Base-by-base conservation (phyloP, 2,797 vertebrate species). In the Gadopsis bispinosus region DNA sequence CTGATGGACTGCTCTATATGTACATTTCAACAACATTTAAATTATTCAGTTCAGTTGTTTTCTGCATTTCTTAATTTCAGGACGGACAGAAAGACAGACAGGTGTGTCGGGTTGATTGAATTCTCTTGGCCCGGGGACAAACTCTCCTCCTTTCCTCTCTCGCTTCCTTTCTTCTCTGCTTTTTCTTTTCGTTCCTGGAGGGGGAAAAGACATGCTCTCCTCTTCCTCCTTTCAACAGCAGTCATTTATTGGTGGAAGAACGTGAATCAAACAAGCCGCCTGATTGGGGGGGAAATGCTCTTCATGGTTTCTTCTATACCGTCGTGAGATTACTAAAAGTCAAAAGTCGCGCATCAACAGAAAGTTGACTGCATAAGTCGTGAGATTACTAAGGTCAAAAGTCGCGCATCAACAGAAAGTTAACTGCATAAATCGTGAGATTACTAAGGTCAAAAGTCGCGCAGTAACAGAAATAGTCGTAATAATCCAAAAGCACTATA, bases 41-140 rank as follows among this genome's bases (percentile, higher is more conserved):
- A 88, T 81, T 69, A 76, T 81, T 71, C 55, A 79, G 26, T 66
- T 70, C 29, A 45, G 31, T 63, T 81, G 77, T 73, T 87, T 62
- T 50, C n/a, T 39, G 53, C 51, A 62, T 68, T 78, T 83, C 67
- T 55, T 75, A 59, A 58, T 75, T 73, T 35, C 10, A 43, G 2
- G 63, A 62, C 0, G 4, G 73, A 84, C 73, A 33, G 79, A 74
- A 2, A 65, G 69, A 79, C 45, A 53, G 80, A 85, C 83, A 74
- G 81, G 73, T 83, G 69, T 78, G 80, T 75, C 54, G 13, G 70
- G 11, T n/a, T 84, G 83, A 90, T 81, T 86, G 83, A 81, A 88
- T 85, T 58, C 41, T 75, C 31, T 17, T 66, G 19, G 80, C 83
- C 17, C 1, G 14, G 63, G 83, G 80, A 60, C 60, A 65, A 73